phyloP scores from a whole-genome alignment of 2,797 vertebrate genomes.

The Coregonus suidteri region DNA sequence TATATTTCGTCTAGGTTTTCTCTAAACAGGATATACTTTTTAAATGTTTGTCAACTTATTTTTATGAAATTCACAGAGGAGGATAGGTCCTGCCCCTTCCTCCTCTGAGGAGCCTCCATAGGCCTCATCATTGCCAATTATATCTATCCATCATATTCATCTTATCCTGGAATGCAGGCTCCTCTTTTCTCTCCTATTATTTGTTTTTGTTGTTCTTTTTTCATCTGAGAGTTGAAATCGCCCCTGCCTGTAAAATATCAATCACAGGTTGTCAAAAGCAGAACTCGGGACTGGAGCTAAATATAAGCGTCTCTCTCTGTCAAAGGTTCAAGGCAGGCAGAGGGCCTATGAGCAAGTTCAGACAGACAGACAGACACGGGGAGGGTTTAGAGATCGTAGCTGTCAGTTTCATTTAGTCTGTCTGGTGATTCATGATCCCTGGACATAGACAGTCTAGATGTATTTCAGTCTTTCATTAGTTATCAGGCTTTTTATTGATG shows the following conservation, averaged over 20 bases:
- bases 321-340: not conserved
- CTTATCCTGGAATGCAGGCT: not conserved
- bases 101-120: constrained; percentile 4
- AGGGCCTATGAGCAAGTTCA: not conserved
- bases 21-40: too few species aligned
- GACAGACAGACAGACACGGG: not conserved
- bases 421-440: not conserved
- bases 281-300: not conserved
- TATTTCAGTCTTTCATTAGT: not conserved
- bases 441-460: too few species aligned
- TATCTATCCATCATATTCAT: not conserved
- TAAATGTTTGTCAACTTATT: too few species aligned
- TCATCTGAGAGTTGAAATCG: not conserved
- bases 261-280: not conserved
- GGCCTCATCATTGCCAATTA: not conserved
- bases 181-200: not conserved
- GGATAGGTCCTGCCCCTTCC: not conserved
- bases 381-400: not conserved
- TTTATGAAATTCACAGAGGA: too few species aligned
- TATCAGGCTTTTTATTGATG: too few species aligned
- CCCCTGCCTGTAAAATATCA: not conserved
- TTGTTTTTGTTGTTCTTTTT: too few species aligned
- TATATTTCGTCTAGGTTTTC: too few species aligned
- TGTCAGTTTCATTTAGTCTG: not conserved
- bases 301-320: not conserved